Base-by-base conservation (phyloP, 1,140 invertebrate species). In the Eueides isabella region DNA sequence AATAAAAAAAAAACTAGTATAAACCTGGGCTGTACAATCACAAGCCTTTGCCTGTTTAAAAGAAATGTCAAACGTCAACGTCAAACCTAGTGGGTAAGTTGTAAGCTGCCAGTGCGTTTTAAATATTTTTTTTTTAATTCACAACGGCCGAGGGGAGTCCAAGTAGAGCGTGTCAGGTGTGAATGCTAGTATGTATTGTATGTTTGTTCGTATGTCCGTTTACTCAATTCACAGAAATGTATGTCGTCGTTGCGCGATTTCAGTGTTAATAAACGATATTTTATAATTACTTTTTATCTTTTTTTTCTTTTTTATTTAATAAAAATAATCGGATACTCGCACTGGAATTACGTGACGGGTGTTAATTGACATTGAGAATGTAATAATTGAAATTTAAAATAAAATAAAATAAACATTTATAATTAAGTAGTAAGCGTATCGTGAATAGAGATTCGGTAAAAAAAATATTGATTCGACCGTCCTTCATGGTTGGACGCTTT, bases 171-270 rank as follows among this genome's bases (percentile, higher is more conserved):
- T 61, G 68, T 75, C 61, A 70, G 65, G 71, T 69, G 67, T 78
- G 77, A 69, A 71, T 73, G 75, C 30, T 65, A 62, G 79, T 72
- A 67, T 80, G 76, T 79, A 75, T 76, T 35, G 75, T 78, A 73
- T 74, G 78, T 69, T 69, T 75, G 82, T 77, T 69, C 71, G 78
- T 80, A 66, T 81, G 82, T 80, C 65, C 78, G 74, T 74, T 83
- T 83, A 82, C 77, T 80, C 72, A 77, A 78, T 86, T 84, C 81
- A 77, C 75, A 81, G 74, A 66, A 72, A 71, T 75, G 72, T 75
- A 83, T 81, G 78, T 68, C 44, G 69, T 69, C 44, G 69, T 69
- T 55, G 77, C 44, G 71, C 74, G 80, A 61, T 77, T 76, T 72
- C 64, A 61, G 73, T 77, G 61, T 26, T 30, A 19, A 4, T 26